These are phyloP conservation scores for Celastrina argiolus DNA, from an alignment of 2,888 invertebrate genomes.

Conservation along the genomic window DNA sequence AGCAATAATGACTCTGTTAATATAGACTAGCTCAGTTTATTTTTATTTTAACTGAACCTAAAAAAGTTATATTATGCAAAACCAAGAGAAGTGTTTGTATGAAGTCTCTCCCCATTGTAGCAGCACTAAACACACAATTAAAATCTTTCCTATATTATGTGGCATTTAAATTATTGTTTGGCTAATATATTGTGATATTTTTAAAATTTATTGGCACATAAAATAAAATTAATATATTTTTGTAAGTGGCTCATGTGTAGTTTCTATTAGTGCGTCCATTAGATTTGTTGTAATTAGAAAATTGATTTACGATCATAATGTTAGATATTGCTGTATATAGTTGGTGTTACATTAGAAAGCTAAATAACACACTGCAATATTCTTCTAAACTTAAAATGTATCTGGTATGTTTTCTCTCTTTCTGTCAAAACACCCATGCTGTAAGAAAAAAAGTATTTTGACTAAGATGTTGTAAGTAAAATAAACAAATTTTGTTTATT, in stretches of 20 bases:
- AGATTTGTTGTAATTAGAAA: neutral
- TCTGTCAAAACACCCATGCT: neutral
- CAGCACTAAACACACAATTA: too few relatives aligned
- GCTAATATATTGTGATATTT: conserved; percentile 5
- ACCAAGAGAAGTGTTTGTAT: too few relatives aligned
- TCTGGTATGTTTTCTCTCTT: neutral
- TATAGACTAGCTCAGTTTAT: too few relatives aligned
- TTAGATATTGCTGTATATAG: neutral
- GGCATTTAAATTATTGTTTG: neutral
- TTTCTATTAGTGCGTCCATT: neutral
- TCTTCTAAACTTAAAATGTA: neutral
- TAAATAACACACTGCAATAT: neutral
- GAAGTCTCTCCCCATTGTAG: too few relatives aligned
- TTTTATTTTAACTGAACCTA: too few relatives aligned
- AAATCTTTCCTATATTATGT: neutral
- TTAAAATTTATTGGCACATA: neutral
- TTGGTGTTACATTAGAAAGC: neutral
- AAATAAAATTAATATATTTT: neutral
- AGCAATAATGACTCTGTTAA: too few relatives aligned
- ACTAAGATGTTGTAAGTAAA: neutral
- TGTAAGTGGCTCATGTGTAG: neutral
- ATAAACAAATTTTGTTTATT: neutral
- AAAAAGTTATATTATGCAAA: too few relatives aligned
- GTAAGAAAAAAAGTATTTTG: neutral
- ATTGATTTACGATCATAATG: neutral